Evolutionary conservation across 2,888 invertebrate genomes (phyloP), one percentile per base, ranked within the genome.

Genomic region (Strigamia transsilvanica): DNA sequence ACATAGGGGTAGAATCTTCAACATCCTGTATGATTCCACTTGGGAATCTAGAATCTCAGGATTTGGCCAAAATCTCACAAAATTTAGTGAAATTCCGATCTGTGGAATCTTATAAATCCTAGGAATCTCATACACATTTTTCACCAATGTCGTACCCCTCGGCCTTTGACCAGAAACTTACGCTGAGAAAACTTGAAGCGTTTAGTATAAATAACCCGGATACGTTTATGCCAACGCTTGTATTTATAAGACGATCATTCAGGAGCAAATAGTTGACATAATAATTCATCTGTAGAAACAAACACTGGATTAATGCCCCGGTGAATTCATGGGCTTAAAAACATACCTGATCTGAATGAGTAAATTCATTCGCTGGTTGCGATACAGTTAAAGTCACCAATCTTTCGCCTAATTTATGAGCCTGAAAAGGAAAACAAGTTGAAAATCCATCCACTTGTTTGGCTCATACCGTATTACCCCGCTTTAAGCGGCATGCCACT

Each of bases 141-240:
- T n/a, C n/a, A n/a, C n/a, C n/a, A n/a, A n/a, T n/a, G n/a, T n/a
- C n/a, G n/a, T n/a, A n/a, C n/a, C n/a, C n/a, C n/a, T n/a, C n/a
- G n/a, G n/a, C n/a, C n/a, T 7, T 7, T 13, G 13, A 42, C 9
- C 2, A 42, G 15, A 18, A 56, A 18, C 18, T 18, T 56, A 56
- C 56, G 21, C 56, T 18, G 56, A 56, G 56, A 56, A 56, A 56
- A 18, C 56, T 56, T 10, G 56, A 56, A 56, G 56, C 56, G 9
- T 56, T 56, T 21, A 56, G 56, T 18, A 56, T 4, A 18, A 56
- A 56, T 56, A 56, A 18, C 9, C 56, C 56, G 18, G 56, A 56
- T 9, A 21, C 56, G n/a, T 56, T 56, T 15, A 56, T 56, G 9
- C 56, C 56, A 7, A 56, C 7, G 15, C n/a, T 18, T 7, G 56